Percentiles rank a stretch among this genome's conserved stretches.
Evolutionary conservation across 2,888 invertebrate species (phyloP).

Genomic region (Drosophila acutilabella): DNA sequence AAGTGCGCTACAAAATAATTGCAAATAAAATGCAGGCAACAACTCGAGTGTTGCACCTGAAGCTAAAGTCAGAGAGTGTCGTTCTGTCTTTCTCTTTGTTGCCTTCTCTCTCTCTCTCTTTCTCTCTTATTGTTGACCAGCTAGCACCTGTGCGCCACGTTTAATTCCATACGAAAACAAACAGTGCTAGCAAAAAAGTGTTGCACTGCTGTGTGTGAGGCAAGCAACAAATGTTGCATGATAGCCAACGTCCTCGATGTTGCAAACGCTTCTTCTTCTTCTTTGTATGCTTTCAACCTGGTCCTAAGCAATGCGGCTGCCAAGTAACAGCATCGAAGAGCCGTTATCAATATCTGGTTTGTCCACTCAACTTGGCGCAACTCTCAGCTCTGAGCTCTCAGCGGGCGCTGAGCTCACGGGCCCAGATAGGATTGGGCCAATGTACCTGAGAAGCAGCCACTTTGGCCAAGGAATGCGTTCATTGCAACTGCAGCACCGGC

Average conservation of each 20-base stretch:
- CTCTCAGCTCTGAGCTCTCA: conserved; percentile 32
- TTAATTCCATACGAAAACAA: conserved; percentile 77
- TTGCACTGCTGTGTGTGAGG: conserved; percentile 51
- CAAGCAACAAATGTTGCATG: conserved; percentile 78
- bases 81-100: not conserved
- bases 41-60: conserved; percentile 57
- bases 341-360: conserved; percentile 85
- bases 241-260: conserved; percentile 46
- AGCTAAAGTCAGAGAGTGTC: conserved; percentile 27
- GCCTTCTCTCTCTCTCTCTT: not conserved
- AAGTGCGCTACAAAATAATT: conserved; percentile 82
- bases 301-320: conserved; percentile 71
- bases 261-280: conserved; percentile 21
- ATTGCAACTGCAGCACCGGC: conserved; percentile 21
- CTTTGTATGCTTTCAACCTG: conserved; percentile 33
- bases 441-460: conserved; percentile 74
- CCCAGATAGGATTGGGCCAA: conserved; percentile 81
- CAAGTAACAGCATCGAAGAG: conserved; percentile 84
- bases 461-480: conserved; percentile 59
- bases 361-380: conserved; percentile 76
- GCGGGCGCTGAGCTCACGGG: conserved; percentile 57
- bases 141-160: conserved; percentile 78
- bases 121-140: conserved; percentile 17
- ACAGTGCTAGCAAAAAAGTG: conserved; percentile 64
- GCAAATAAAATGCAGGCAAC: conserved; percentile 79